Percentiles rank a stretch among this genome's conserved stretches.
phyloP scores from a whole-genome alignment of 2,888 invertebrate genomes.

The Nomada hirtipes region DNA sequence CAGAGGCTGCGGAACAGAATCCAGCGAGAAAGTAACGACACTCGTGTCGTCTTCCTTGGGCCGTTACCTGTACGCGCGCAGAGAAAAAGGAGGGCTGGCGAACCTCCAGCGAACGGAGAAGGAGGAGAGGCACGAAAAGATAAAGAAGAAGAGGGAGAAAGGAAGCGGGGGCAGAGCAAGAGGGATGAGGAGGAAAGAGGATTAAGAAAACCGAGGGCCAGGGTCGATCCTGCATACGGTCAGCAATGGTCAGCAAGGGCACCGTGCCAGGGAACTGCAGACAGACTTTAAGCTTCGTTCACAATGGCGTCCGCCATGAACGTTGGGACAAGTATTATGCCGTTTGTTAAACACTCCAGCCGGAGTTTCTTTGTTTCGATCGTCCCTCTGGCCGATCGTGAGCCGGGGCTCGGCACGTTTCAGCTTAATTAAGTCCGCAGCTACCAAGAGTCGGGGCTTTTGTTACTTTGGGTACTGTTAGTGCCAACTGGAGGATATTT shows the following conservation, averaged over 20 bases:
- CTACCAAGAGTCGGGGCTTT: background rate
- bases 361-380: conserved; percentile 9
- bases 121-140: conserved; percentile 22
- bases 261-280: conserved; percentile 71
- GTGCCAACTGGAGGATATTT: conserved; percentile 1
- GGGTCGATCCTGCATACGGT: conserved; percentile 75
- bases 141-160: conserved; percentile 16
- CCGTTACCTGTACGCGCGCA: background rate
- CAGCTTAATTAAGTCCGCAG: conserved; percentile 5
- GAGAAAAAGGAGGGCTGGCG: background rate
- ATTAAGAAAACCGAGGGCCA: conserved; percentile 67
- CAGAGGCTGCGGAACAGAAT: conserved; percentile 13
- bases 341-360: background rate
- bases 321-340: conserved; percentile 3
- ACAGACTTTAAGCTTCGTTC: conserved; percentile 62
- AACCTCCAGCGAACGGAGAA: background rate
- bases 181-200: conserved; percentile 53
- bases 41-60: background rate
- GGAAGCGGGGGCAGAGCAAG: conserved; percentile 16
- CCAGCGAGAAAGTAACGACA: conserved; percentile 54
- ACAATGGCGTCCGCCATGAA: conserved; percentile 43
- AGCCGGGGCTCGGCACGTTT: background rate
- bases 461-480: background rate
- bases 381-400: background rate
- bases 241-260: conserved; percentile 75